Evolutionary conservation across 2,888 invertebrate species (phyloP).

Genomic region (Hirtodrosophila alboralis): DNA sequence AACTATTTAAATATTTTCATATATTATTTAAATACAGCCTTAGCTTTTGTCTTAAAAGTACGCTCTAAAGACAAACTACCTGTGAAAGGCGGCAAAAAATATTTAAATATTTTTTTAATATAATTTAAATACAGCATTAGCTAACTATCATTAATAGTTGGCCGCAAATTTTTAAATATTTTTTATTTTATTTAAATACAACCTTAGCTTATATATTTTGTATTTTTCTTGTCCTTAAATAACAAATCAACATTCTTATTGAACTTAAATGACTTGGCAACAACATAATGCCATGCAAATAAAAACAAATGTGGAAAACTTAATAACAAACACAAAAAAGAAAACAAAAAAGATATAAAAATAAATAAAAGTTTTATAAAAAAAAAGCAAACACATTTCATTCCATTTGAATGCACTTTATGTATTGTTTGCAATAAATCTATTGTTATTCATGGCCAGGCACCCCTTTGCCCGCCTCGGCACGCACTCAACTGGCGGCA

Average conservation of each 20-base stretch:
- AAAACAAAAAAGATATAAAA: not conserved
- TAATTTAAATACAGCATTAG: no score
- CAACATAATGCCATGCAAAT: slow-evolving; percentile 7
- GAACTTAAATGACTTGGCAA: slow-evolving; percentile 20
- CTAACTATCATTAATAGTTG: no score
- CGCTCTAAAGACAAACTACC: no score
- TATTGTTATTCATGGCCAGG: slow-evolving; percentile 64
- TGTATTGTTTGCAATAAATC: slow-evolving; percentile 78
- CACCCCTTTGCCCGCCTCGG: slow-evolving; percentile 13
- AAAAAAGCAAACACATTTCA: slow-evolving; percentile 50
- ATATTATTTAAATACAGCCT: no score
- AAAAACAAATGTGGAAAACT: slow-evolving; percentile 22
- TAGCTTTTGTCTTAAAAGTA: no score
- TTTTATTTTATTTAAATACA: no score
- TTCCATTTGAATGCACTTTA: slow-evolving; percentile 70
- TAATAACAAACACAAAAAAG: slow-evolving; percentile 1
- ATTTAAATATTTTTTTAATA: no score
- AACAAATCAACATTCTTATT: slow-evolving; percentile 5
- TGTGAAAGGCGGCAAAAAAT: no score
- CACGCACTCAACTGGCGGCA: slow-evolving; percentile 49
- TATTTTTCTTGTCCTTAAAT: no score
- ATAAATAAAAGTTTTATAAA: slow-evolving; percentile 21
- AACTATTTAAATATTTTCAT: no score
- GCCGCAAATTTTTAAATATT: no score
- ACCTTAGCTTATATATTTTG: not conserved